Evolutionary conservation across 2,113 vertebrate genomes (phyloP).

Genomic region (Clarias batrachus): DNA sequence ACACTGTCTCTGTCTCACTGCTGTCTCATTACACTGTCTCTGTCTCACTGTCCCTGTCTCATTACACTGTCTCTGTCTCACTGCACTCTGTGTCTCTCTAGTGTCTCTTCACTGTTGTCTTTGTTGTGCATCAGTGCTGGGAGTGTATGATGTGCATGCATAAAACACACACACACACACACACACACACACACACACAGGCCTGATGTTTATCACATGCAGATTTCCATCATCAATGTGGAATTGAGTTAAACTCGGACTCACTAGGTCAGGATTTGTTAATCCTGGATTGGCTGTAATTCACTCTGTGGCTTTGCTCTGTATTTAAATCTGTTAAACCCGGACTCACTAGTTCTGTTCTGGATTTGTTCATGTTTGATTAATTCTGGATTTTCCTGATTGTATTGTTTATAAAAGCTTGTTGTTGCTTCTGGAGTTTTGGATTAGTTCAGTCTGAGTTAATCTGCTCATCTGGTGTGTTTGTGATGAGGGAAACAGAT

Average conservation of each 20-base stretch:
- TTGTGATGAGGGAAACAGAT: not conserved
- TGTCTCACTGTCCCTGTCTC: too few species aligned
- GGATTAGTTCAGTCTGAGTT: not conserved
- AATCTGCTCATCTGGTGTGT: not conserved
- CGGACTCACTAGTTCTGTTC: not conserved
- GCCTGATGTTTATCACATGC: too few species aligned
- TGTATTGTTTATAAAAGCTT: too few species aligned
- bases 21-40: not conserved
- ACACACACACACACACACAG: not conserved
- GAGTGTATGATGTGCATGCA: not conserved
- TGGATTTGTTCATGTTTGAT: too few species aligned
- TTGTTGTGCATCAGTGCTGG: not conserved
- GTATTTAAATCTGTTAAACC: not conserved
- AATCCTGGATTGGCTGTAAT: not conserved
- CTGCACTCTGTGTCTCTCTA: not conserved
- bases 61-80: too few species aligned
- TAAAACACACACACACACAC: constrained; percentile 12
- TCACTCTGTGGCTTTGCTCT: not conserved
- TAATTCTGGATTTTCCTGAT: too few species aligned
- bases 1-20: too few species aligned
- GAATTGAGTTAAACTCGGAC: not conserved
- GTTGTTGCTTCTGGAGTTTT: not conserved
- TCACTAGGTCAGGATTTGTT: not conserved
- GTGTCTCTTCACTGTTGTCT: not conserved
- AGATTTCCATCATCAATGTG: not conserved